Percentiles rank a stretch among this genome's conserved stretches.
phyloP scores from a whole-genome alignment of 2,797 vertebrate genomes.

The Diplodus puntazzo region DNA sequence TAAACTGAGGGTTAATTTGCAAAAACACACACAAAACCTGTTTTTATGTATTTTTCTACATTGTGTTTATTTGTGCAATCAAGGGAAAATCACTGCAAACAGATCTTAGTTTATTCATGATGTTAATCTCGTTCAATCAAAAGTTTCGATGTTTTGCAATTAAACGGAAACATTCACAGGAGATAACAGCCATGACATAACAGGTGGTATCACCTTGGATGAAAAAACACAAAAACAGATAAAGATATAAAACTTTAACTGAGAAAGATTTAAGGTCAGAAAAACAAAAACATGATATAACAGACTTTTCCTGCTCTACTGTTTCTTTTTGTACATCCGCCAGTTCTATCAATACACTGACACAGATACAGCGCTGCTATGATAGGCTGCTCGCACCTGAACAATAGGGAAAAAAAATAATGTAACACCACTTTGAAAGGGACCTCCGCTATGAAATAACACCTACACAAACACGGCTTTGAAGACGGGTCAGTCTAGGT shows the following conservation, averaged over 20 bases:
- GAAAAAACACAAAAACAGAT: neutral
- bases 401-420: slow-evolving; percentile 11
- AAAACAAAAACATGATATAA: neutral
- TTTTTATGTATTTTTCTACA: no score
- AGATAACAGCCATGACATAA: neutral
- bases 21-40: no score
- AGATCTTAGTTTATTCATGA: no score
- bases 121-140: no score
- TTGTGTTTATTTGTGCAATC: no score
- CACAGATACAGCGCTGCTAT: no score
- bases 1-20: no score
- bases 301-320: neutral
- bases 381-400: neutral
- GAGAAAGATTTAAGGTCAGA: neutral
- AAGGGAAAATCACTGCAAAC: no score
- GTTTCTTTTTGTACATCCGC: neutral
- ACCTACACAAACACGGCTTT: slow-evolving; percentile 16
- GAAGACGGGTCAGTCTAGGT: slow-evolving; percentile 12
- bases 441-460: slow-evolving; percentile 31
- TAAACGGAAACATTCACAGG: neutral
- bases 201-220: neutral
- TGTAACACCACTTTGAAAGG: neutral
- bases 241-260: neutral
- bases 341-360: no score
- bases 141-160: neutral